phyloP scores from a whole-genome alignment of 2,797 vertebrate genomes.

The Carcharodon carcharias region DNA sequence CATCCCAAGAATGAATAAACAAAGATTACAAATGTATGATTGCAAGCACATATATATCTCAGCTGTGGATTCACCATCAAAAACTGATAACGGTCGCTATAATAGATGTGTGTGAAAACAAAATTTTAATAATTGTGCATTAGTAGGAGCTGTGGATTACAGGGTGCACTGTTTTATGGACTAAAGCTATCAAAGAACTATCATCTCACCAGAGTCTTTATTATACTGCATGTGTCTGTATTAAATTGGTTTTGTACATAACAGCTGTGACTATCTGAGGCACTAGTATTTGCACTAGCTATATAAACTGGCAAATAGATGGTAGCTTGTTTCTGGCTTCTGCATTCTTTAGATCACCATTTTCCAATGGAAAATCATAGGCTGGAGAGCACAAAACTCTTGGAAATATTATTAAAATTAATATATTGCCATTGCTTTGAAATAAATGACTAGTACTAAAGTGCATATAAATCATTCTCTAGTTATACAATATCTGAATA shows the following conservation, averaged over 20 bases:
- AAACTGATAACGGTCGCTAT: neutral
- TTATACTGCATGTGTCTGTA: neutral
- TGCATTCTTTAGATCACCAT: neutral
- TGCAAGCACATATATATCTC: neutral
- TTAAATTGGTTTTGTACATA: neutral
- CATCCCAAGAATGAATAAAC: too few species aligned
- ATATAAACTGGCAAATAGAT: neutral
- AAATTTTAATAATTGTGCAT: neutral
- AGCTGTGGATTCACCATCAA: neutral
- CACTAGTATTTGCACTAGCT: neutral
- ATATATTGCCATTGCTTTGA: neutral
- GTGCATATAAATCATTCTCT: neutral
- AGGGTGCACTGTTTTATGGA: neutral
- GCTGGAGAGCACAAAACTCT: neutral
- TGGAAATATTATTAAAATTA: neutral
- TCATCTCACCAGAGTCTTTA: neutral
- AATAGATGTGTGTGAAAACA: neutral
- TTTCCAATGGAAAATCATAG: neutral
- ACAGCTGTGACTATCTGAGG: neutral
- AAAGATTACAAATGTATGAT: neutral
- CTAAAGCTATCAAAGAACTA: neutral
- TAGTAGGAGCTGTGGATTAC: neutral
- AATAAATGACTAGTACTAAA: neutral
- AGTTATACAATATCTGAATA: neutral
- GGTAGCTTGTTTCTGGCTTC: neutral